Conservation (phyloP, 2,113 vertebrate genomes). For the Podarcis muralis region DNA sequence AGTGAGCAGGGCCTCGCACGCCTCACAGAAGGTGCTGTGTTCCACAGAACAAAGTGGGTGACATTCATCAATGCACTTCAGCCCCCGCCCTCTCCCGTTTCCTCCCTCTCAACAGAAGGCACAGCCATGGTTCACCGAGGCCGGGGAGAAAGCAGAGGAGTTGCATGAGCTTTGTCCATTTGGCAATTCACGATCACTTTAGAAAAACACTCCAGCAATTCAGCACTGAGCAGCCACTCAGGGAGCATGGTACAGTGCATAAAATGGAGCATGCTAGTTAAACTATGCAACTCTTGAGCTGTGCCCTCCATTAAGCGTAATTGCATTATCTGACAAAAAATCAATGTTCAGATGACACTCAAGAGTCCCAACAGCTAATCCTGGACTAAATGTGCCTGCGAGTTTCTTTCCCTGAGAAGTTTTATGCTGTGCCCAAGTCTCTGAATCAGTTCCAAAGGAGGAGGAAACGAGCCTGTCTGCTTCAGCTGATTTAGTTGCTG, state of each 20-base stretch:
- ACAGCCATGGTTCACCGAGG: neutral
- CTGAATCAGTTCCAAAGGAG: constrained; percentile 48
- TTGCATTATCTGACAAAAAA: constrained; percentile 76
- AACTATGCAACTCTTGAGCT: constrained; percentile 64
- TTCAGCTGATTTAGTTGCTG: neutral
- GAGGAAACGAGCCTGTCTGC: neutral
- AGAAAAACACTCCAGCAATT: constrained; percentile 26
- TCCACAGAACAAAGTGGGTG: constrained; percentile 27
- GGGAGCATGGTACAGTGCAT: constrained; percentile 52
- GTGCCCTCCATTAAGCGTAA: constrained; percentile 74
- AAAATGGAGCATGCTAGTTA: constrained; percentile 60
- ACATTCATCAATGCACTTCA: constrained; percentile 45
- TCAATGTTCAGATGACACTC: constrained; percentile 74
- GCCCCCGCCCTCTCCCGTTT: accelerated
- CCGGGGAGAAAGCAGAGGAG: constrained; percentile 10
- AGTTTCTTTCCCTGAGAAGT: constrained; percentile 62
- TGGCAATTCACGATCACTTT: constrained; percentile 33
- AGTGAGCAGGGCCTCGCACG: constrained; percentile 37
- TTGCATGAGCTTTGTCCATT: constrained; percentile 39
- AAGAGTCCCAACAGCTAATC: constrained; percentile 69
- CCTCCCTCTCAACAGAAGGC: constrained; percentile 20
- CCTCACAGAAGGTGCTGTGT: constrained; percentile 49
- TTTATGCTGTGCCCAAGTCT: constrained; percentile 53
- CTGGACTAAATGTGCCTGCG: constrained; percentile 55
- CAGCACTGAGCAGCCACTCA: constrained; percentile 50